A percentile compares a stretch with the other conserved stretches of the same genome.
Evolutionary conservation across 2,888 invertebrate genomes (phyloP).

Genomic region (Andrena bicolor): DNA sequence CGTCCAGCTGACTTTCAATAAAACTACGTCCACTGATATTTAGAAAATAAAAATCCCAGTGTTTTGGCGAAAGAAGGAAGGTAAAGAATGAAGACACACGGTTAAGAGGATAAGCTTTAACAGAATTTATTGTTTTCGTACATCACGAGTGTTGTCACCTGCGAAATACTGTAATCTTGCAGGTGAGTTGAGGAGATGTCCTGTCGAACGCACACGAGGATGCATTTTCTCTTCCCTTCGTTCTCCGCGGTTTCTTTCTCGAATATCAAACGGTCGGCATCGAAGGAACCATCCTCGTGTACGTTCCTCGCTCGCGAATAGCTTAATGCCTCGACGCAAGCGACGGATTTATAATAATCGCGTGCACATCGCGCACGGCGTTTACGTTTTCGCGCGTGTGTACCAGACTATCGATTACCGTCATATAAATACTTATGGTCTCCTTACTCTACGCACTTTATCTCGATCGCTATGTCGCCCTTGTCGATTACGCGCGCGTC

Average conservation of each 20-base stretch:
- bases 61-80: background rate
- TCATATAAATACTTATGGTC: conserved; percentile 69
- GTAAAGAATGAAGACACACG: background rate
- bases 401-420: conserved; percentile 32
- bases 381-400: background rate
- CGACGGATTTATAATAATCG: conserved; percentile 35
- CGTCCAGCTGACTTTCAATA: too few relatives aligned
- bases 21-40: too few relatives aligned
- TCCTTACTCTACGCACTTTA: conserved; percentile 41
- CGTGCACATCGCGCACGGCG: conserved; percentile 21
- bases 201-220: conserved; percentile 50
- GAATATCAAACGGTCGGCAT: conserved; percentile 6
- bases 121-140: conserved; percentile 76
- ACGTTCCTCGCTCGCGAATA: conserved; percentile 27
- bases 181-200: conserved; percentile 49
- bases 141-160: conserved; percentile 68
- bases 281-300: conserved; percentile 43
- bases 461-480: conserved; percentile 71
- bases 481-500: conserved; percentile 44
- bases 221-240: background rate
- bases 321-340: conserved; percentile 36
- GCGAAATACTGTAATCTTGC: conserved; percentile 54
- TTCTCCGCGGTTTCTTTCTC: background rate
- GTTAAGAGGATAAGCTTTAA: conserved; percentile 52
- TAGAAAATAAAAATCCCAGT: too few relatives aligned